phyloP scores from a whole-genome alignment of 2,797 vertebrate species.

The Gymnodraco acuticeps region DNA sequence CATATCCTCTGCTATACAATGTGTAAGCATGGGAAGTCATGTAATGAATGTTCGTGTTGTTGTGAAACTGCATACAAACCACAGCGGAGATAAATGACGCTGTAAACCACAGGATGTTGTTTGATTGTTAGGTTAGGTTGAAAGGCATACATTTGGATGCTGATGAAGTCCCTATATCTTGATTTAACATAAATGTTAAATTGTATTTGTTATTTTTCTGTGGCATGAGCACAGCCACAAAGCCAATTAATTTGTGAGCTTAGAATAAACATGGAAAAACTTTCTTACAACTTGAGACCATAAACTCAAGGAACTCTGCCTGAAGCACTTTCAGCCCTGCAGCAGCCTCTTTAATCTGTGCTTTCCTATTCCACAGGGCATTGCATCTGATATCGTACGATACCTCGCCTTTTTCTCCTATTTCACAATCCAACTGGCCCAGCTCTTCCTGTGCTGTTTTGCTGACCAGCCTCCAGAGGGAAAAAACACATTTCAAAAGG shows the following conservation, averaged over 20 bases:
- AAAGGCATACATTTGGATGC: constrained; percentile 28
- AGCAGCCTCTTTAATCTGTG: constrained; percentile 6
- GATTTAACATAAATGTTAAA: constrained; percentile 9
- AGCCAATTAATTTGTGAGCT: constrained; percentile 38
- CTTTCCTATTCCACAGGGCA: constrained; percentile 81
- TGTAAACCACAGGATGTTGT: constrained; percentile 60
- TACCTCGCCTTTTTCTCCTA: constrained; percentile 89
- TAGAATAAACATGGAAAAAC: constrained; percentile 33
- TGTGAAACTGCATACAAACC: constrained; percentile 59
- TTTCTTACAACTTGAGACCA: constrained; percentile 27
- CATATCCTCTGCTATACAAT: constrained; percentile 61
- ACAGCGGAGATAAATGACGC: constrained; percentile 38
- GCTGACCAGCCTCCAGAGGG: constrained; percentile 89
- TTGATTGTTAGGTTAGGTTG: constrained; percentile 52
- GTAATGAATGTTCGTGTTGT: constrained; percentile 27
- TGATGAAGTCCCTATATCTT: constrained; percentile 25
- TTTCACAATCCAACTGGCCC: constrained; percentile 86
- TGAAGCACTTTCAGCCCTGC: neutral
- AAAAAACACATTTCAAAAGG: constrained; percentile 79
- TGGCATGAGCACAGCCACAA: constrained; percentile 20
- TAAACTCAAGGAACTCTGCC: constrained; percentile 10
- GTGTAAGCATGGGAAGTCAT: constrained; percentile 49
- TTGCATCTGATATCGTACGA: constrained; percentile 83
- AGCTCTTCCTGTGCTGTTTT: constrained; percentile 92
- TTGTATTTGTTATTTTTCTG: constrained; percentile 37